Evolutionary conservation across 2,113 vertebrate genomes (phyloP).

Genomic region (Neolamprologus caudopunctatus): DNA sequence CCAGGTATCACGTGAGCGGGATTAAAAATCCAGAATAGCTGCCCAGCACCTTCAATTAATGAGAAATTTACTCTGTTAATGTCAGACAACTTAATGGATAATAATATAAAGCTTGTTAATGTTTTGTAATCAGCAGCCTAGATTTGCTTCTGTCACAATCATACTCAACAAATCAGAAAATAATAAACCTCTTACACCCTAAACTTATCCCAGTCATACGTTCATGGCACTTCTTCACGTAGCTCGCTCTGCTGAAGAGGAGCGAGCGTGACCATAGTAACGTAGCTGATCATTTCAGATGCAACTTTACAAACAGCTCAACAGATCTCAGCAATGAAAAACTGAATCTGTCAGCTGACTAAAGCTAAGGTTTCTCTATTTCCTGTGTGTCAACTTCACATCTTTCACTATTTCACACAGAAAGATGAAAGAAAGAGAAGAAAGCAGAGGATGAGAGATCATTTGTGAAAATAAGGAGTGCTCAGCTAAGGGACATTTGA

Average conservation of each 20-base stretch:
- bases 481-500: background rate
- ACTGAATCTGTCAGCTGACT: background rate
- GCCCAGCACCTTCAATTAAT: background rate
- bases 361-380: background rate
- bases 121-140: background rate
- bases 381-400: background rate
- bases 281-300: background rate
- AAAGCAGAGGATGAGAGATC: background rate
- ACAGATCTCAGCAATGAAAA: background rate
- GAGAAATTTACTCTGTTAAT: background rate
- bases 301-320: background rate
- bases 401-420: background rate
- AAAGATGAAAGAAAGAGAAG: background rate
- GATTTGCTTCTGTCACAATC: background rate
- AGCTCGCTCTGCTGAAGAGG: background rate
- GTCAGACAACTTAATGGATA: background rate
- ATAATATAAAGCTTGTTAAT: background rate
- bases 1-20: background rate
- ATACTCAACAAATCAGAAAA: background rate
- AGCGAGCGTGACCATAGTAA: background rate
- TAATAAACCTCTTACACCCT: background rate
- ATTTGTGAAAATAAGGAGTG: background rate
- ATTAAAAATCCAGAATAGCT: background rate
- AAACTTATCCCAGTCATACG: background rate
- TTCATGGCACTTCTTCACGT: background rate